Conservation (phyloP, 2,888 invertebrate species). For the Alcis repandata region DNA sequence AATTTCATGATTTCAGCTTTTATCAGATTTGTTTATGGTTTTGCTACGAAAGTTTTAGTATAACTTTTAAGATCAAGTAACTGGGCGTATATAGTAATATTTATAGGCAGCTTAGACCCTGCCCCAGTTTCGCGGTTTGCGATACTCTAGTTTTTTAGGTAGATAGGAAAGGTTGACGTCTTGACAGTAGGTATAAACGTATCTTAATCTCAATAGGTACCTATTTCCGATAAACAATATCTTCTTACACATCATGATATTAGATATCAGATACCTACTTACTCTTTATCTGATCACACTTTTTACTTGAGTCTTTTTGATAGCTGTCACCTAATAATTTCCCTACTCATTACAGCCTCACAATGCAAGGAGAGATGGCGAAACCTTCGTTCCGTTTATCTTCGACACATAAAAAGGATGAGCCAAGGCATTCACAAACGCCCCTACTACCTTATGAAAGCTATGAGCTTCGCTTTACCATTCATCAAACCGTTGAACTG, state of each 20-base stretch:
- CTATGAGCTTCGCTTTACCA: slow-evolving; percentile 28
- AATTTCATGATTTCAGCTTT: neutral
- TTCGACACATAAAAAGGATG: slow-evolving; percentile 16
- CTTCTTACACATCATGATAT: too few species aligned
- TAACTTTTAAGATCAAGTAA: too few species aligned
- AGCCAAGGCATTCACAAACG: slow-evolving; percentile 8
- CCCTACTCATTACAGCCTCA: slow-evolving; percentile 14
- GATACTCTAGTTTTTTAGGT: too few species aligned
- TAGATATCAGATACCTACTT: too few species aligned
- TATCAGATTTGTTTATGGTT: neutral
- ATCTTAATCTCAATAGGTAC: too few species aligned
- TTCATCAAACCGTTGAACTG: slow-evolving; percentile 16
- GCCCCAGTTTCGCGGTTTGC: too few species aligned
- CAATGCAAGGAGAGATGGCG: slow-evolving; percentile 34
- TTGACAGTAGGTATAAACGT: too few species aligned
- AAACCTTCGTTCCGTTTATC: slow-evolving; percentile 28
- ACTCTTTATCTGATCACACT: neutral
- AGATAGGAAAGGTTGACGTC: too few species aligned
- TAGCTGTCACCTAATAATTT: neutral
- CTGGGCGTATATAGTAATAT: too few species aligned
- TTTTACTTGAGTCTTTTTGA: neutral
- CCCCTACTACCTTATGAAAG: slow-evolving; percentile 29
- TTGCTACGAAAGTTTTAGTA: neutral
- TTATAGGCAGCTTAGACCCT: too few species aligned
- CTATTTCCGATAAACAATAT: too few species aligned